Evolutionary conservation across 2,888 invertebrate genomes (phyloP).

Genomic region (Tipula vernalis): DNA sequence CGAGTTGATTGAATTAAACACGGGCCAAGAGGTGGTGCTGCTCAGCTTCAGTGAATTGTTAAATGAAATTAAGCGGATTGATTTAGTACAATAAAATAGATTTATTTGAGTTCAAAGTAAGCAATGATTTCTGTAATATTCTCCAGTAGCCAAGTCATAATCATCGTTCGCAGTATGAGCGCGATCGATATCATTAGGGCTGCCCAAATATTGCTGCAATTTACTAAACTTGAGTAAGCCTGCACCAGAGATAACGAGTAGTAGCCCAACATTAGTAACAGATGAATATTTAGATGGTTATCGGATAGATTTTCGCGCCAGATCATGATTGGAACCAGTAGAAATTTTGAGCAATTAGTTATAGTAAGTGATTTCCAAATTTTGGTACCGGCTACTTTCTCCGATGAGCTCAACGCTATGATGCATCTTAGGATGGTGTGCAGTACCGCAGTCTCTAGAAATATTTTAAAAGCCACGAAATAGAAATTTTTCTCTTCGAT

Average conservation of each 20-base stretch:
- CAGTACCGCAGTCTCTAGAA: constrained; percentile 19
- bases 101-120: neutral
- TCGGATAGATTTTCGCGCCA: constrained; percentile 40
- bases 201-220: neutral
- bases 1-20: constrained; percentile 41
- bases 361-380: constrained; percentile 46
- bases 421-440: constrained; percentile 12
- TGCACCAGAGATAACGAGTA: constrained; percentile 48
- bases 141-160: neutral
- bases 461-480: constrained; percentile 41
- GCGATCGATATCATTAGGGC: neutral
- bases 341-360: constrained; percentile 45
- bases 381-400: constrained; percentile 15
- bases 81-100: neutral
- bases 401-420: constrained; percentile 16
- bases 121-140: neutral
- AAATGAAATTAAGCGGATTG: constrained; percentile 5
- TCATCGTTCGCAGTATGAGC: neutral
- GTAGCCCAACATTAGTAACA: constrained; percentile 48
- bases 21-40: constrained; percentile 17
- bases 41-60: constrained; percentile 9
- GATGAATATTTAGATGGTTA: constrained; percentile 37
- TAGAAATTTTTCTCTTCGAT: constrained; percentile 48
- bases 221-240: constrained; percentile 41
- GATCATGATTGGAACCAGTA: constrained; percentile 48